These are phyloP conservation scores for Agriopis leucophaearia DNA, from an alignment of 2,888 invertebrate species.

Conservation along the genomic window DNA sequence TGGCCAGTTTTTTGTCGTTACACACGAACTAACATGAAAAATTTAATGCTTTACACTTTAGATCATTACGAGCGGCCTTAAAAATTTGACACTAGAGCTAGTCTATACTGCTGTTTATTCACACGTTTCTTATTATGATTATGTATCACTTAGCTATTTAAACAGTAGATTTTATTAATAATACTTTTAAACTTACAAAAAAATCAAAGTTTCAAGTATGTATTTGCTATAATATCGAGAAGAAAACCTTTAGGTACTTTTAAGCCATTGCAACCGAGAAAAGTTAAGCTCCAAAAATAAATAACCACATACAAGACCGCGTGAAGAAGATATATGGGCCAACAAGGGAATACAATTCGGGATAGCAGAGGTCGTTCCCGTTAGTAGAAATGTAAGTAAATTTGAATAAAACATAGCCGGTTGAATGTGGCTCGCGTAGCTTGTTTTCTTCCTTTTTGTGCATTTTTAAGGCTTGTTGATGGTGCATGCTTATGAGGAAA, in stretches of 20 bases:
- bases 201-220: background rate
- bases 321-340: conserved; percentile 85
- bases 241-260: conserved; percentile 2
- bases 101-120: too few relatives aligned
- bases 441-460: conserved; percentile 47
- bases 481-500: conserved; percentile 21
- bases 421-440: conserved; percentile 50
- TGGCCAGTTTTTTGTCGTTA: too few relatives aligned
- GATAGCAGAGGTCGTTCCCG: conserved; percentile 82
- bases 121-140: too few relatives aligned
- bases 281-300: conserved; percentile 70
- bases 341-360: conserved; percentile 84
- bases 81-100: too few relatives aligned
- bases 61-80: too few relatives aligned
- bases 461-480: conserved; percentile 38
- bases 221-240: background rate
- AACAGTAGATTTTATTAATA: too few relatives aligned
- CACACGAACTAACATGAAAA: too few relatives aligned
- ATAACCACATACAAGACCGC: conserved; percentile 71
- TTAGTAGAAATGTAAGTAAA: conserved; percentile 87
- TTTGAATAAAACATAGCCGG: conserved; percentile 83
- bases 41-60: too few relatives aligned
- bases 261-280: conserved; percentile 41
- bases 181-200: background rate
- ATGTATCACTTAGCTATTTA: too few relatives aligned